These are phyloP conservation scores for Sapajus apella DNA, from an alignment of 2,113 vertebrate species.

Conservation along the genomic window DNA sequence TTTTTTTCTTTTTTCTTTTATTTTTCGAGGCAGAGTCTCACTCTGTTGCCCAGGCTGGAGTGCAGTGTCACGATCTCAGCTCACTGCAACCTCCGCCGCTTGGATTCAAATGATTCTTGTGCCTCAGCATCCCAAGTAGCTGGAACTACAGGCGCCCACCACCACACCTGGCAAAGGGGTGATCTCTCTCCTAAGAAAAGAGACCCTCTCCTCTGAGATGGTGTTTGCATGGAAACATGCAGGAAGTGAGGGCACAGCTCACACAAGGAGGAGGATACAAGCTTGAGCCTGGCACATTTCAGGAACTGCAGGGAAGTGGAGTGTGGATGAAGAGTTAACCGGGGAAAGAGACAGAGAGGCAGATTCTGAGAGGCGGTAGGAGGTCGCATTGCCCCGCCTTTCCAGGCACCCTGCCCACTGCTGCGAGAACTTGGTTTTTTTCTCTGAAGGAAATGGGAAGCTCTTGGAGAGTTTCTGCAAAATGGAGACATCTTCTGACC, in stretches of 20 bases:
- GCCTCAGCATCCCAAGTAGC: no score
- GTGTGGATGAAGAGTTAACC: background rate
- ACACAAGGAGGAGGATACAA: background rate
- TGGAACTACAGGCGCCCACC: no score
- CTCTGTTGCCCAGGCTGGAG: no score
- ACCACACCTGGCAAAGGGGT: no score
- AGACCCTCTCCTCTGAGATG: background rate
- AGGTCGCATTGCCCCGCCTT: fast-evolving
- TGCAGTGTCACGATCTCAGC: no score
- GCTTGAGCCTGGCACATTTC: background rate
- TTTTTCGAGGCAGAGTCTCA: no score
- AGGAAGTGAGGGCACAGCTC: background rate
- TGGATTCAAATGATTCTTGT: no score
- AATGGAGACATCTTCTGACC: background rate
- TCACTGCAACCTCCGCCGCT: no score
- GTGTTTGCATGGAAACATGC: background rate
- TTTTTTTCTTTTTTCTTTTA: no score
- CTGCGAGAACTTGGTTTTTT: background rate
- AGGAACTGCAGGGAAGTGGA: background rate
- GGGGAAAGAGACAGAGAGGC: background rate
- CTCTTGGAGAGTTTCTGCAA: background rate
- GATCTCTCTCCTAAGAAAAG: no score
- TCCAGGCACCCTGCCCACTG: background rate
- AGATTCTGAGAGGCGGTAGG: background rate
- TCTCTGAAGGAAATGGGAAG: background rate